Percentiles rank a stretch among this genome's conserved stretches.
These are phyloP conservation scores for Noctua janthina DNA, from an alignment of 2,888 invertebrate genomes.

Conservation along the genomic window DNA sequence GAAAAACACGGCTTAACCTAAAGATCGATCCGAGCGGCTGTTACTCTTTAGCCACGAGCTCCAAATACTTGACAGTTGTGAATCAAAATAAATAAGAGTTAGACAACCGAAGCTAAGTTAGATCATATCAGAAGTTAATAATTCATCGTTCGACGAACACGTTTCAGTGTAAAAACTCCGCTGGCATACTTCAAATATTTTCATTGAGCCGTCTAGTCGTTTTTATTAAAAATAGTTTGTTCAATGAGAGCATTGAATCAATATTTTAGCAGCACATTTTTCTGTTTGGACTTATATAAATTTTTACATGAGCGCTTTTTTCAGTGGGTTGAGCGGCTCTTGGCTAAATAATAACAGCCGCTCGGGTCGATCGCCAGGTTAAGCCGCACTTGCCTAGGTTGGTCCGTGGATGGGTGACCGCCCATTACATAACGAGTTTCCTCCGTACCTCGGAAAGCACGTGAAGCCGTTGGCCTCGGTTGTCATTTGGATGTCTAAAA, in stretches of 20 bases:
- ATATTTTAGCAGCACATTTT: background rate
- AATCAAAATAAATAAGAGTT: background rate
- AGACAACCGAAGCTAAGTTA: conserved; percentile 6
- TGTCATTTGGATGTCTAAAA: background rate
- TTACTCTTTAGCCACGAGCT: too few species aligned
- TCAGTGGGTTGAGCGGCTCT: background rate
- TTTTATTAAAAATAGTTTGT: conserved; percentile 33
- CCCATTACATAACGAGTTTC: background rate
- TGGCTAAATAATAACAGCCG: background rate
- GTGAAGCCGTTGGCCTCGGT: too few species aligned
- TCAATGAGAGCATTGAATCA: conserved; percentile 10
- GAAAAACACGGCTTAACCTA: too few species aligned
- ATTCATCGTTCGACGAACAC: conserved; percentile 25
- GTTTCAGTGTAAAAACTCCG: conserved; percentile 22
- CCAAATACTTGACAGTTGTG: background rate
- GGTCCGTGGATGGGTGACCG: background rate
- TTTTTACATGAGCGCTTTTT: background rate
- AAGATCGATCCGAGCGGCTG: too few species aligned
- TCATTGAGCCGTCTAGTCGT: conserved; percentile 4
- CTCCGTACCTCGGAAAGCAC: too few species aligned
- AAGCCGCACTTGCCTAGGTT: background rate
- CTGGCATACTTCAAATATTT: conserved; percentile 13
- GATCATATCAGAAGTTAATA: conserved; percentile 2
- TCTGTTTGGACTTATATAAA: background rate
- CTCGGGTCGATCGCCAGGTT: background rate